These are phyloP conservation scores for Leptobrachium leishanense DNA, from an alignment of 2,113 vertebrate species.

Conservation along the genomic window DNA sequence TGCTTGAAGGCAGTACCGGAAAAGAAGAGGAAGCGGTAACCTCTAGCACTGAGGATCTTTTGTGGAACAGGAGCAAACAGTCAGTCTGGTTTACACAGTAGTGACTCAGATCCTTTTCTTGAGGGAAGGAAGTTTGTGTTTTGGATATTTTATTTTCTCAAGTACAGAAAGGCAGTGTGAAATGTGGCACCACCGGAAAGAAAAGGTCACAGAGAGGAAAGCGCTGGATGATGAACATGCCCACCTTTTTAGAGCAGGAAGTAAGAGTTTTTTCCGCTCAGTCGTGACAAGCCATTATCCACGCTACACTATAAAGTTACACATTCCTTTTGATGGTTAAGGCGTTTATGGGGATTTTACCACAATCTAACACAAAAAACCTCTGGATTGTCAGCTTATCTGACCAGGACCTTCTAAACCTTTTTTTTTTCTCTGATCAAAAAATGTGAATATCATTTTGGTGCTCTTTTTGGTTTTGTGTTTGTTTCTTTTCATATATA, in stretches of 20 bases:
- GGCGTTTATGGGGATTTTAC: no score
- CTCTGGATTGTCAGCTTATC: no score
- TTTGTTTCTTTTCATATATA: no score
- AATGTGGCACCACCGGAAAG: not conserved
- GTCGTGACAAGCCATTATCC: not conserved
- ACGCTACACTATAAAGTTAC: not conserved
- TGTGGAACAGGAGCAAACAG: not conserved
- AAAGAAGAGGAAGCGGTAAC: constrained; percentile 19
- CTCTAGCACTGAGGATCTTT: constrained; percentile 1
- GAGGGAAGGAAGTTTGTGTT: constrained; percentile 10
- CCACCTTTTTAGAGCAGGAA: not conserved
- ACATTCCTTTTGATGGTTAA: no score
- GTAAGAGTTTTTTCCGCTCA: not conserved
- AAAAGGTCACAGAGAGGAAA: not conserved
- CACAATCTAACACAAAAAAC: no score
- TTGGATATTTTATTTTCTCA: constrained; percentile 15
- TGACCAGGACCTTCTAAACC: no score
- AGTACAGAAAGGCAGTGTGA: constrained; percentile 19
- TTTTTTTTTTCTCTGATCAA: no score
- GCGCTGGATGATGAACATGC: not conserved
- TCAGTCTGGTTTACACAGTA: not conserved
- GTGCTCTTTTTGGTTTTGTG: no score
- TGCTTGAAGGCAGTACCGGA: not conserved
- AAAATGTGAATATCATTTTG: no score
- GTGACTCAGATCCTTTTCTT: constrained; percentile 37